Conservation (phyloP, 2,113 vertebrate species). For the Varanus salvator region DNA sequence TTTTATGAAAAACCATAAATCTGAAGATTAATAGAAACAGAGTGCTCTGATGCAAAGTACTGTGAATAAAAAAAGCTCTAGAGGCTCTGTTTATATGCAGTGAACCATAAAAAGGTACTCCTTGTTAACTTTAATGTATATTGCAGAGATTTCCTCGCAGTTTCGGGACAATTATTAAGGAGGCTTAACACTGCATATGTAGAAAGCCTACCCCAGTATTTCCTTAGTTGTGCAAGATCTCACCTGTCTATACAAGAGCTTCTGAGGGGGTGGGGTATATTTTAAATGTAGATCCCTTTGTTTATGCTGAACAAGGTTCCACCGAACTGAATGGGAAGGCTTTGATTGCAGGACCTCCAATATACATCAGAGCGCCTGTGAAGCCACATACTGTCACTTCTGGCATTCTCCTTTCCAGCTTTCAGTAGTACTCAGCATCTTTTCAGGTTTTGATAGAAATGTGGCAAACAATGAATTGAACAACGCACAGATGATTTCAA, state of each 20-base stretch:
- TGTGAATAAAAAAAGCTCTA: slow-evolving; percentile 49
- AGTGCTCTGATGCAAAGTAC: slow-evolving; percentile 53
- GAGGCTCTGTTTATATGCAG: slow-evolving; percentile 36
- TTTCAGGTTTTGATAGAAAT: too few species aligned
- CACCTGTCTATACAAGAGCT: background rate
- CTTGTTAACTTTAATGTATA: slow-evolving; percentile 34
- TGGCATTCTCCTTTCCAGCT: too few species aligned
- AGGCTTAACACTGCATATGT: background rate
- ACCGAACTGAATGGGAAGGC: background rate
- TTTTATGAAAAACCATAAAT: slow-evolving; percentile 56
- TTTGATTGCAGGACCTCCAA: background rate
- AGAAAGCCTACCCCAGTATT: background rate
- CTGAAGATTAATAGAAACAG: slow-evolving; percentile 33
- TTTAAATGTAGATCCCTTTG: background rate
- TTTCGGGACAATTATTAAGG: slow-evolving; percentile 30
- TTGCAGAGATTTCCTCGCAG: slow-evolving; percentile 26
- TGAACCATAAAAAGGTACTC: slow-evolving; percentile 20
- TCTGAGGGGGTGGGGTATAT: background rate
- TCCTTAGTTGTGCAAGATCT: background rate
- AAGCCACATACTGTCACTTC: too few species aligned
- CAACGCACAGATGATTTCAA: too few species aligned
- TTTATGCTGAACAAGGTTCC: background rate
- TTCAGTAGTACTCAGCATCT: too few species aligned
- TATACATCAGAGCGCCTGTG: too few species aligned
- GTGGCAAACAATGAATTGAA: too few species aligned